Base-by-base conservation (phyloP, 2,888 invertebrate species). In the Eumacrocentrus americanus region DNA sequence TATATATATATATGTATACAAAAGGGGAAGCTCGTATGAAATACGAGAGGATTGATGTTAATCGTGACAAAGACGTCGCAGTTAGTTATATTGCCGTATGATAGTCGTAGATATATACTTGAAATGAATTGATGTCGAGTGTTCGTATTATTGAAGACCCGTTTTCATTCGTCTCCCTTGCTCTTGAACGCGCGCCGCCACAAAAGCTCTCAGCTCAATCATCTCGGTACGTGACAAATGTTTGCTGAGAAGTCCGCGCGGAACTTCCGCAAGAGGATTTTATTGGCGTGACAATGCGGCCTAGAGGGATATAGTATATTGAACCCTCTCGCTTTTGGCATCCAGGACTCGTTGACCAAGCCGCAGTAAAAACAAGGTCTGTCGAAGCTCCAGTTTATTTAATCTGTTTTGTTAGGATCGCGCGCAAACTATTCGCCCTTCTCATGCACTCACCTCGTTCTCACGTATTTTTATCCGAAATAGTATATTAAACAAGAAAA, bases 331-430 rank as follows among this genome's bases (percentile, higher is more conserved):
- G n/a, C n/a, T n/a, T n/a, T n/a, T n/a, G n/a, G n/a, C n/a, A n/a
- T n/a, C 58, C 55, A 58, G 59, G 64, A 67, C 69, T 69, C 69
- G 69, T 69, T 70, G 70, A 70, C 70, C 65, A 59, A 66, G 67
- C 67, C 63, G 65, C 68, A 71, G 66, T 69, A 73, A 75, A 75
- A 76, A 73, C 72, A 75, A 64, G 65, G 72, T 70, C 71, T 67
- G 48, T 64, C 66, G 62, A 61, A 66, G 66, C 69, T 69, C 68
- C 67, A 72, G 72, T 73, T 75, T 71, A 72, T 74, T 73, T 69
- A 72, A 66, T 67, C 62, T 72, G 71, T 74, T 75, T 74, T 73
- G 69, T 71, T 72, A 71, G 71, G 67, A 66, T 60, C 60, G 65
- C 65, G 66, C 64, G 60, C 65, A 69, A 67, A 66, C 68, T 58